Base-by-base conservation (phyloP, 1,140 invertebrate species). In the Heliconius eleuchia region DNA sequence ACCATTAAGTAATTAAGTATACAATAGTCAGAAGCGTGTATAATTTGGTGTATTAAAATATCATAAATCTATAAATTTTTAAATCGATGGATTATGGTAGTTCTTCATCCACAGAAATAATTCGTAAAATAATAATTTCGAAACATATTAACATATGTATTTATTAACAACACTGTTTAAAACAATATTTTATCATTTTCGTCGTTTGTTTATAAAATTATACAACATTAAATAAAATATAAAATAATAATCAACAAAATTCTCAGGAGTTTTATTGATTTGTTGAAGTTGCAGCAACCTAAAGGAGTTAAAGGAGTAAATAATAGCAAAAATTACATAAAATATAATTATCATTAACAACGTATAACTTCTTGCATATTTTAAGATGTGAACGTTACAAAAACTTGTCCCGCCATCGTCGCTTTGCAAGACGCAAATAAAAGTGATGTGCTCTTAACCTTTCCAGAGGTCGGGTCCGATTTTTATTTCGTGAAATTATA, bases 361-460 rank as follows among this genome's bases (percentile, higher is more conserved):
- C 79, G 80, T 72, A 75, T 80, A 81, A 73, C 46, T 77, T 57
- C 76, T 81, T 84, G 82, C 80, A 85, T 87, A 84, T 82, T 86
- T 87, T 82, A 80, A 82, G 30, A 77, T 72, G 70, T 23, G 50
- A 72, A 37, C 73, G 76, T 86, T 83, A 76, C 70, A 84, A 87
- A 87, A 92, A 88, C 88, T 86, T 85, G 89, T 91, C 87, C 84
- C 73, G 76, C 39, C 77, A 75, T 73, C 79, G 84, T 84, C 81
- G 81, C 80, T 86, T 86, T 85, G 83, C 80, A 85, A 84, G 86
- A 89, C 84, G 76, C 82, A 88, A 92, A 92, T 91, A 92, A 92
- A 92, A 91, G 83, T 90, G 87, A 91, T 91, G 90, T 89, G 90
- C 88, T 88, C 88, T 90, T 91, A 92, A 94, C 92, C 90, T 93